Conservation (phyloP, 2,888 invertebrate species). For the Willowsia nigromaculata region DNA sequence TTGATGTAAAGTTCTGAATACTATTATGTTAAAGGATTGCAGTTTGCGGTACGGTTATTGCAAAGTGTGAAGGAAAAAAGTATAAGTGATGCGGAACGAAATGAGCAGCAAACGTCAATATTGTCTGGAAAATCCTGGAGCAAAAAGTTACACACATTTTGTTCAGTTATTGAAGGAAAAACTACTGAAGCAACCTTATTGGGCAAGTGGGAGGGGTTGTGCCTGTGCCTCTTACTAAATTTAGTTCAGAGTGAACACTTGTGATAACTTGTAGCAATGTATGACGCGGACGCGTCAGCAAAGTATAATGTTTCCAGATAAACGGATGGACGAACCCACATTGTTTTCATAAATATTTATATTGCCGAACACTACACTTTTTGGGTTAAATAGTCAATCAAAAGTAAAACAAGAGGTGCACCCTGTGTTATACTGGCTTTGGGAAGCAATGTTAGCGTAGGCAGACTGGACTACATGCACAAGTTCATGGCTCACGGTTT, state of each 20-base stretch:
- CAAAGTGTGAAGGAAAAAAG: conserved; percentile 21
- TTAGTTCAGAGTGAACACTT: not conserved
- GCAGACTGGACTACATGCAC: too few species aligned
- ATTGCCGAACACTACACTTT: not conserved
- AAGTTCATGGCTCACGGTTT: too few species aligned
- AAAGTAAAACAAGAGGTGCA: not conserved
- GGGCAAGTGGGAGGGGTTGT: not conserved
- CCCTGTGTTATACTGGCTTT: not conserved
- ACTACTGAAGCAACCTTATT: not conserved
- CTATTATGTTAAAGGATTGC: not conserved
- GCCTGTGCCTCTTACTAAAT: not conserved
- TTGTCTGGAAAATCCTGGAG: not conserved
- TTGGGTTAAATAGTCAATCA: not conserved
- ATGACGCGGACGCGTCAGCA: not conserved
- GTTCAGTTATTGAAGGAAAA: not conserved
- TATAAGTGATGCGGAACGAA: not conserved
- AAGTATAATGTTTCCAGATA: not conserved
- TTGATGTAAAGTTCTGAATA: not conserved
- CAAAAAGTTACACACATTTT: not conserved
- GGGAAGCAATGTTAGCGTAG: too few species aligned
- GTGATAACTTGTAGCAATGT: not conserved
- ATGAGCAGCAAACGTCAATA: not conserved
- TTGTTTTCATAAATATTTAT: conserved; percentile 17
- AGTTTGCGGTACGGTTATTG: not conserved
- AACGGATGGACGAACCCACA: not conserved